phyloP scores from a whole-genome alignment of 2,113 vertebrate species.

The Zonotrichia leucophrys region DNA sequence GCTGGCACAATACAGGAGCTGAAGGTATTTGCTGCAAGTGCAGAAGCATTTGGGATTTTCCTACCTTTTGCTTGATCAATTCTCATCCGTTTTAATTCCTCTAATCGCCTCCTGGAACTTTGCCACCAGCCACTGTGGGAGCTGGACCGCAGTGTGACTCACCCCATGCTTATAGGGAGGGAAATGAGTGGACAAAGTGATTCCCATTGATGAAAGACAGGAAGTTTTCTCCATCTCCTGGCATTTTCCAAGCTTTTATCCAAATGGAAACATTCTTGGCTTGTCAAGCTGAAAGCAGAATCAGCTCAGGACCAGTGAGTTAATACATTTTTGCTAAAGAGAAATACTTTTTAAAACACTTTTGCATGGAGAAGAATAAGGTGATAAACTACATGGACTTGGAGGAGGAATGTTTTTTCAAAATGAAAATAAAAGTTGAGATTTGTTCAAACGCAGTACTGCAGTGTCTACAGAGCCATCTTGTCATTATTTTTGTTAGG shows the following conservation, averaged over 20 bases:
- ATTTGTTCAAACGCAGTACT: neutral
- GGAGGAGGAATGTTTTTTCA: neutral
- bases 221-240: neutral
- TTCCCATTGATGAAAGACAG: neutral
- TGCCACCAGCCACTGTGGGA: neutral
- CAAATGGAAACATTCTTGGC: neutral
- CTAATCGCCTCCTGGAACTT: neutral
- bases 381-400: neutral
- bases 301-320: neutral
- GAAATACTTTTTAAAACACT: neutral
- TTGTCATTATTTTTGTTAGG: neutral
- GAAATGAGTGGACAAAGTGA: neutral
- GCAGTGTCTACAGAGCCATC: neutral
- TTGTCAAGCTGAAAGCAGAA: neutral
- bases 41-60: neutral
- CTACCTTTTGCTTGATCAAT: neutral
- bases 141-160: neutral
- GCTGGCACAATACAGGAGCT: neutral
- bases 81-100: neutral
- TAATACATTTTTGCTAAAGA: neutral
- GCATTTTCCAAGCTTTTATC: neutral
- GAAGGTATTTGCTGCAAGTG: neutral
- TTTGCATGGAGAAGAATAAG: neutral
- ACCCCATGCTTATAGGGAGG: fast-evolving
- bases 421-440: neutral